Conservation (phyloP, 2,888 invertebrate species). For the Noctua janthina region DNA sequence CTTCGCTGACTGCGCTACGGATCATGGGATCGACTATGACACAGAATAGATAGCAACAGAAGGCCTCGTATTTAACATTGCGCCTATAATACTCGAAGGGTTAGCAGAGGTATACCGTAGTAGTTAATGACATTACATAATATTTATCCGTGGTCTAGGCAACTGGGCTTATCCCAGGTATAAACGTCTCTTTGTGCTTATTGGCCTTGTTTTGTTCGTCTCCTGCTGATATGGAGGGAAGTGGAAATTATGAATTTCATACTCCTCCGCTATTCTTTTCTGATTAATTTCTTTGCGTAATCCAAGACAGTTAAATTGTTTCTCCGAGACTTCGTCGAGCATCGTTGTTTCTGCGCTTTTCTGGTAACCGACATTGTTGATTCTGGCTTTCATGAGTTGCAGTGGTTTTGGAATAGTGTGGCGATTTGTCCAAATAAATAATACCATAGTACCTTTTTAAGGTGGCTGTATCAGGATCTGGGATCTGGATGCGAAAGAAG, state of each 20-base stretch:
- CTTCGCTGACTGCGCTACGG: conserved; percentile 14
- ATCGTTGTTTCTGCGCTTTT: not conserved
- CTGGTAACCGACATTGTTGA: not conserved
- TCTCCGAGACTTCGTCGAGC: not conserved
- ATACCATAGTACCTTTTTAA: too few species aligned
- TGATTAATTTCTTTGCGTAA: not conserved
- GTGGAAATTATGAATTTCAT: not conserved
- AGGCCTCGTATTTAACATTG: not conserved
- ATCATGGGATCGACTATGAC: conserved; percentile 3
- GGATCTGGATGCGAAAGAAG: too few species aligned
- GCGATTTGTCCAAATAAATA: not conserved
- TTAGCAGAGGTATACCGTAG: too few species aligned
- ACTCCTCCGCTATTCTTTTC: not conserved
- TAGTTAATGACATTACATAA: too few species aligned
- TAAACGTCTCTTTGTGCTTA: too few species aligned
- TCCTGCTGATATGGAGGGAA: too few species aligned
- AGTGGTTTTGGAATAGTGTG: not conserved
- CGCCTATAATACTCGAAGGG: not conserved
- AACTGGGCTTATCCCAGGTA: too few species aligned
- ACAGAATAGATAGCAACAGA: not conserved
- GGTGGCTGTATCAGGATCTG: too few species aligned
- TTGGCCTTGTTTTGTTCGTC: too few species aligned
- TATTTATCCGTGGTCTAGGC: too few species aligned
- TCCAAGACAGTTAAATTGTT: not conserved
- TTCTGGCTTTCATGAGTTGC: not conserved